Percentiles rank a stretch among this genome's conserved stretches.
Conservation (phyloP, 2,113 vertebrate species). For the Sinocyclocheilus grahami region DNA sequence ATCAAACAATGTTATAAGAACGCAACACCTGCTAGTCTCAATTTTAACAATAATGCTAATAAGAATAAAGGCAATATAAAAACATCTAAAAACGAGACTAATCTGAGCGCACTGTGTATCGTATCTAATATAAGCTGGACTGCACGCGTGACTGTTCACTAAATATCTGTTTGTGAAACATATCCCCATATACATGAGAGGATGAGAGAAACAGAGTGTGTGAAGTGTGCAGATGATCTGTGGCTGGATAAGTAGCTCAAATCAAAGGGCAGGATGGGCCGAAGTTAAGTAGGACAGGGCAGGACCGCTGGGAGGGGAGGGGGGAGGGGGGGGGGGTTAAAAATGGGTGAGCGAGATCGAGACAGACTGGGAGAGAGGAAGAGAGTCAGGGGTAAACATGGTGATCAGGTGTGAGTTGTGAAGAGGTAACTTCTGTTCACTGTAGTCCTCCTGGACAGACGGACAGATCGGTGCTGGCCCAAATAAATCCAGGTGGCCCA, state of each 20-base stretch:
- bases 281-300: slow-evolving; percentile 76
- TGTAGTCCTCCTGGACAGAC: slow-evolving; percentile 65
- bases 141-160: slow-evolving; percentile 60
- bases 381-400: slow-evolving; percentile 50
- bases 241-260: slow-evolving; percentile 66
- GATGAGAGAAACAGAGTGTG: slow-evolving; percentile 67
- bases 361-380: slow-evolving; percentile 49
- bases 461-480: slow-evolving; percentile 74
- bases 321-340: slow-evolving; percentile 53
- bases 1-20: background rate
- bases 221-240: slow-evolving; percentile 71
- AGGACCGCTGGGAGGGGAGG: slow-evolving; percentile 60
- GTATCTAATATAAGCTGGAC: background rate
- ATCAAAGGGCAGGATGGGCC: slow-evolving; percentile 71
- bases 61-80: background rate
- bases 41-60: background rate
- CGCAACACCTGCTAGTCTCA: background rate
- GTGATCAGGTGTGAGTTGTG: slow-evolving; percentile 79
- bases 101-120: background rate
- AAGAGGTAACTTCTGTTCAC: slow-evolving; percentile 77
- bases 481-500: slow-evolving; percentile 79
- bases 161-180: slow-evolving; percentile 72
- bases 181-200: slow-evolving; percentile 75
- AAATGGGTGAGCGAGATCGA: slow-evolving; percentile 9
- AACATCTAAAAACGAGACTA: background rate